A percentile compares a stretch with the other conserved stretches of the same genome.
Evolutionary conservation across 2,888 invertebrate species (phyloP).

Genomic region (Hybos culiciformis): DNA sequence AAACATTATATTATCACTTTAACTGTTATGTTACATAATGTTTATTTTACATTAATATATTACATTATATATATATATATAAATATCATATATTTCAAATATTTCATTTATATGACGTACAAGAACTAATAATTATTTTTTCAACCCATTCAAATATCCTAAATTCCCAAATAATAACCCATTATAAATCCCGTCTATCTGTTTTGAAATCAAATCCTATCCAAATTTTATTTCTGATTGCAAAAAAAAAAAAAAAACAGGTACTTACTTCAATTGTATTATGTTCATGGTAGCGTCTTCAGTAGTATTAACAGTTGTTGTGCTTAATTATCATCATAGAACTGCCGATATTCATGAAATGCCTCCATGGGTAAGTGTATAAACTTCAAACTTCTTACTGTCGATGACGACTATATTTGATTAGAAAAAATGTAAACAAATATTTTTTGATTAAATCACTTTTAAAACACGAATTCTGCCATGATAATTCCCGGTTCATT

Average conservation of each 20-base stretch:
- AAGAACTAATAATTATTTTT: too few relatives aligned
- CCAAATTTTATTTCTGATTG: constrained; percentile 30
- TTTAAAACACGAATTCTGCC: too few relatives aligned
- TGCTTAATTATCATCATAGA: constrained; percentile 94
- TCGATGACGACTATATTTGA: background rate
- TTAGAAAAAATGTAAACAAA: too few relatives aligned
- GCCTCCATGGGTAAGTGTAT: constrained; percentile 80
- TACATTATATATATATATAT: too few relatives aligned
- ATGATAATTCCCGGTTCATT: too few relatives aligned
- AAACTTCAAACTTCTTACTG: background rate
- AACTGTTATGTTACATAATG: too few relatives aligned
- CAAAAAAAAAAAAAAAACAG: constrained; percentile 38
- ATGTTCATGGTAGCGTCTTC: constrained; percentile 99
- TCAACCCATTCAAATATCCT: too few relatives aligned
- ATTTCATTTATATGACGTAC: too few relatives aligned
- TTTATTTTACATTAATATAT: too few relatives aligned
- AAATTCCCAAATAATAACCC: constrained; percentile 5
- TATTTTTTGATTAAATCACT: too few relatives aligned
- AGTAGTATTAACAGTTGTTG: constrained; percentile 91
- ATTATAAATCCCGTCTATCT: constrained; percentile 14
- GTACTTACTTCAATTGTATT: constrained; percentile 98
- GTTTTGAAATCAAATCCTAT: constrained; percentile 22
- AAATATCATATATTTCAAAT: too few relatives aligned
- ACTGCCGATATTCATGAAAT: constrained; percentile 94
- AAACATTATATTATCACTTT: too few relatives aligned